Evolutionary conservation across 2,113 vertebrate species (phyloP).

Genomic region (Emydura subglobosa): DNA sequence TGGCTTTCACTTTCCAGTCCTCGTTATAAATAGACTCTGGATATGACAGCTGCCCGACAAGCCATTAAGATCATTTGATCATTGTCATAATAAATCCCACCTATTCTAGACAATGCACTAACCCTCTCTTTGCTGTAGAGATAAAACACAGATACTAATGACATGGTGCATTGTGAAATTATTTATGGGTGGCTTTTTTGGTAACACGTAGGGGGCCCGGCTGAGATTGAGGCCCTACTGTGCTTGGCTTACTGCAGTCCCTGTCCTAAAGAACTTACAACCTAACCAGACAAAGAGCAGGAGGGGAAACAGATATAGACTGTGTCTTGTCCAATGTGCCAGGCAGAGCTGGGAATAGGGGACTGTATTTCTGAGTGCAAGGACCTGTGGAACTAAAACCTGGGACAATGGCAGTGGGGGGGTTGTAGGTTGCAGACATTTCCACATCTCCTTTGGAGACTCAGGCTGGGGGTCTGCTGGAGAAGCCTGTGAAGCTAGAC

Average conservation of each 20-base stretch:
- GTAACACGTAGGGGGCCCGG: background rate
- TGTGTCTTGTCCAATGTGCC: background rate
- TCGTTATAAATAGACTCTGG: slow-evolving; percentile 23
- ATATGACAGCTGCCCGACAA: slow-evolving; percentile 41
- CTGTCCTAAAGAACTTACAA: background rate
- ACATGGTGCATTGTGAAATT: background rate
- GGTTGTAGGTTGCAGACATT: background rate
- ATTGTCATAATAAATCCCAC: slow-evolving; percentile 46
- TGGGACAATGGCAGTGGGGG: too few species aligned
- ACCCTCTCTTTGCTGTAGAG: background rate
- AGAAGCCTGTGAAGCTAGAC: background rate
- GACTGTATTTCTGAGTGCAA: background rate
- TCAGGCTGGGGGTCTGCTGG: background rate
- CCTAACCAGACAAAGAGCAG: background rate
- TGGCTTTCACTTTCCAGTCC: slow-evolving; percentile 37
- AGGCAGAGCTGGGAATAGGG: background rate
- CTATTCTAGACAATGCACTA: background rate
- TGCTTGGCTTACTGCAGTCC: background rate
- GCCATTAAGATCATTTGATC: slow-evolving; percentile 53
- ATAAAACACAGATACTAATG: background rate
- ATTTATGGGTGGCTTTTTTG: background rate
- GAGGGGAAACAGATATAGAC: background rate
- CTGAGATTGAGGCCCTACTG: background rate
- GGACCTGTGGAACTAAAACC: background rate
- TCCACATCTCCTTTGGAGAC: background rate